Evolutionary conservation across 2,113 vertebrate species (phyloP).

Genomic region (Muntiacus reevesi): DNA sequence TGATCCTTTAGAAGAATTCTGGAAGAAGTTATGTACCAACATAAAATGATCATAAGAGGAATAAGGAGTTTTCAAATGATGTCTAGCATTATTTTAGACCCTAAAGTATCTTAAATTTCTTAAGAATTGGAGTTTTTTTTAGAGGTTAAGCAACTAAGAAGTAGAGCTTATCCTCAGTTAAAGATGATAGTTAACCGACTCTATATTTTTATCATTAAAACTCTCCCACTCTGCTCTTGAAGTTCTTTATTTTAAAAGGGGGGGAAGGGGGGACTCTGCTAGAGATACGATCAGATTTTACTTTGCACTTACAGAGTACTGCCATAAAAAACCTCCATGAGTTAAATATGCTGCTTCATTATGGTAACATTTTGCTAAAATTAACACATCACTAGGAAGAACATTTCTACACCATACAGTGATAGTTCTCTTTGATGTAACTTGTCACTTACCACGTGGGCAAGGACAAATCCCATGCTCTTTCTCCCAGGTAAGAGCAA

Average conservation of each 20-base stretch:
- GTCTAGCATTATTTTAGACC: neutral
- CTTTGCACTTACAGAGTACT: slow-evolving; percentile 44
- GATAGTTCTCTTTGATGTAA: neutral
- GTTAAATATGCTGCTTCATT: slow-evolving; percentile 51
- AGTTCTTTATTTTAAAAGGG: slow-evolving; percentile 46
- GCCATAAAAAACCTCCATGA: slow-evolving; percentile 38
- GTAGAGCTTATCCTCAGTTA: neutral
- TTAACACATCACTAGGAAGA: slow-evolving; percentile 39
- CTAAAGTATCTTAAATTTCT: slow-evolving; percentile 4
- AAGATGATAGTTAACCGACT: slow-evolving; percentile 30
- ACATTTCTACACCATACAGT: neutral
- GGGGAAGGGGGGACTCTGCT: neutral
- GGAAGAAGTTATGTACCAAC: neutral
- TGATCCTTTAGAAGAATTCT: neutral
- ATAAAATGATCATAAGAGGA: neutral
- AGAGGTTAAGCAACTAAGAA: neutral
- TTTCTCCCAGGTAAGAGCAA: neutral
- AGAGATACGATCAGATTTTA: slow-evolving; percentile 39
- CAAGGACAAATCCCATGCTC: neutral
- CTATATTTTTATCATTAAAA: slow-evolving; percentile 63
- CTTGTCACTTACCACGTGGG: neutral
- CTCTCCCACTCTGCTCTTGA: slow-evolving; percentile 37
- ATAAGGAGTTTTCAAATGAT: neutral
- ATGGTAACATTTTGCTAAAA: slow-evolving; percentile 59
- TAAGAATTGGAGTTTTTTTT: neutral